Evolutionary conservation across 2,113 vertebrate genomes (phyloP), one percentile per base, ranked within the genome.

Genomic region (Tauraco erythrolophus): DNA sequence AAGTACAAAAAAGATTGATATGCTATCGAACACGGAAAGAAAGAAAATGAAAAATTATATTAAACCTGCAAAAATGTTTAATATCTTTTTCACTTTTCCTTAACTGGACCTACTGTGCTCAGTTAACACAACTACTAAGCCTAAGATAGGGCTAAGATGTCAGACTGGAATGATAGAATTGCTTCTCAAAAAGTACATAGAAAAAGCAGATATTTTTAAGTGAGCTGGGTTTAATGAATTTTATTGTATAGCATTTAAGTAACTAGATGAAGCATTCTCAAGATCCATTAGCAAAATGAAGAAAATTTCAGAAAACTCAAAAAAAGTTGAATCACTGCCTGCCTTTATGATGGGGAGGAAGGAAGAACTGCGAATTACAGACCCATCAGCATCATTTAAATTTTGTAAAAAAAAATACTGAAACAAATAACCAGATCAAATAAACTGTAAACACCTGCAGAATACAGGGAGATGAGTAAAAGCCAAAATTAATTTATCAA

Each of bases 381-480:
- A 64, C 7, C 37, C 61, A 75, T 88, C 84, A 87, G 56, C 72
- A 56, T 70, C 70, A 89, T 87, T 78, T 81, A 78, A 70, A 75
- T 92, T 81, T 1, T 64, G 1, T n/a, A 33, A 54, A 54, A 58
- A 58, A 84, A 50, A 30, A 56, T 6, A 21, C 35, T 84, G 35
- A 33, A 89, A 92, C 9, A 96, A 94, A 91, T 95, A 95, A 97
- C 79, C 30, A 87, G 64, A 87, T 87, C 64, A 89, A 81, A 56
- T 75, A 3, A 91, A 64, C 69, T 61, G 25, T 82, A 89, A 78
- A 33, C 80, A 89, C 89, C 87, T 95, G 72, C 72, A 91, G 80
- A 84, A 54, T 35, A 92, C 6, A 2, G 33, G 8, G 62, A 89
- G 23, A 91, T 87, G 39, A 66, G 19, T 84, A 91, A 87, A 11